Percentiles rank a stretch among this genome's conserved stretches.
Evolutionary conservation across 2,888 invertebrate species (phyloP).

Genomic region (Lithodes maja): DNA sequence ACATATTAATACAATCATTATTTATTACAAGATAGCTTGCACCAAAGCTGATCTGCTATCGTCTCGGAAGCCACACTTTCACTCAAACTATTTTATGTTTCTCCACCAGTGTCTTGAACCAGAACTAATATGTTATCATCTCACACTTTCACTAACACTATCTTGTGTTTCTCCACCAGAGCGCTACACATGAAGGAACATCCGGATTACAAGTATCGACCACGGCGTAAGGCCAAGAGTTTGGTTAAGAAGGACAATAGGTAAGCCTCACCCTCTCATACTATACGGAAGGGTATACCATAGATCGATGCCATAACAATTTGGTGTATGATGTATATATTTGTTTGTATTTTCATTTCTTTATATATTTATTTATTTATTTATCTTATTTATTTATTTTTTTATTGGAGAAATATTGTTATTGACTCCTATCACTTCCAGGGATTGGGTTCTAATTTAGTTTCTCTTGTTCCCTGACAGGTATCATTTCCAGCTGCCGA

Average conservation of each 20-base stretch:
- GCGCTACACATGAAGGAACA: conserved; percentile 95
- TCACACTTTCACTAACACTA: background rate
- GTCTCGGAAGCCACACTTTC: too few relatives aligned
- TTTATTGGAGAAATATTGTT: background rate
- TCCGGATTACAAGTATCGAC: conserved; percentile 93
- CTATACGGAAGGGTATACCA: background rate
- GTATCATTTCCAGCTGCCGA: conserved; percentile 65
- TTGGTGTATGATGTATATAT: too few relatives aligned
- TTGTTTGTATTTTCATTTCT: background rate
- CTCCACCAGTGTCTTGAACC: too few relatives aligned
- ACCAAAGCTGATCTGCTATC: too few relatives aligned
- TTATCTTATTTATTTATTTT: background rate
- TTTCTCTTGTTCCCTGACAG: conserved; percentile 26
- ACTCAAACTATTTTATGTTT: too few relatives aligned
- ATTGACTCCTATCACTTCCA: background rate
- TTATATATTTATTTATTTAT: background rate
- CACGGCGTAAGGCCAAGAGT: conserved; percentile 78
- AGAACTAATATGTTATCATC: too few relatives aligned
- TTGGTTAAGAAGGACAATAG: conserved; percentile 66
- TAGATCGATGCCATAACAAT: too few relatives aligned
- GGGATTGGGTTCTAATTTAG: background rate
- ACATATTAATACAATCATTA: too few relatives aligned
- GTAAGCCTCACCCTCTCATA: conserved; percentile 24
- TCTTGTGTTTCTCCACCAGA: conserved; percentile 76
- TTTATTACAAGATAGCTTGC: too few relatives aligned